phyloP scores from a whole-genome alignment of 2,888 invertebrate genomes.

The Alitta virens region DNA sequence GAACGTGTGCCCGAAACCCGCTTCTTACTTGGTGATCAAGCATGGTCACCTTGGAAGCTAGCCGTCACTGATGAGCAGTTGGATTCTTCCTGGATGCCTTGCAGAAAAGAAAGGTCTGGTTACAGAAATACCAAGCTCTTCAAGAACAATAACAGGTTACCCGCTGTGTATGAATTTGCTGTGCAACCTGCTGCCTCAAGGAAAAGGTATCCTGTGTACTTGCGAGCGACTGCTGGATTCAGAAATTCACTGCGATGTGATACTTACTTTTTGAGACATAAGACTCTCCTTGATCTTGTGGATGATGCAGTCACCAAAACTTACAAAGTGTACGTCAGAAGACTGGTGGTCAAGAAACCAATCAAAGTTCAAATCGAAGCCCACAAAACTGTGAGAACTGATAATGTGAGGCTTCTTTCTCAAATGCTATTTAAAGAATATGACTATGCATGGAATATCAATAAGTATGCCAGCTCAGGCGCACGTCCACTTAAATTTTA shows the following conservation, averaged over 20 bases:
- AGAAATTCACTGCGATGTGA: not conserved
- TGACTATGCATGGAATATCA: slow-evolving; percentile 1
- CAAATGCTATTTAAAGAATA: not conserved
- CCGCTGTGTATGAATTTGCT: not conserved
- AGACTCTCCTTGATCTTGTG: not conserved
- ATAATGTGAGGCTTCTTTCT: not conserved
- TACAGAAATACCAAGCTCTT: not conserved
- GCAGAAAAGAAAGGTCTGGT: not conserved
- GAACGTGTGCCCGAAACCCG: not conserved
- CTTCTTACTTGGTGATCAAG: not conserved
- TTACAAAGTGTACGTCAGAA: not conserved
- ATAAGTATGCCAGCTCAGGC: not conserved
- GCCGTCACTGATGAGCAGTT: not conserved
- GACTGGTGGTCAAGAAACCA: not conserved
- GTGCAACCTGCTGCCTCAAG: not conserved
- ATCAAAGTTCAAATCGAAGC: not conserved
- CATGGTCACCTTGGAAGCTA: not conserved
- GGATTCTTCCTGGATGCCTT: not conserved
- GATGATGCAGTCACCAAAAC: not conserved
- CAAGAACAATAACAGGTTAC: not conserved
- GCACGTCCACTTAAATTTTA: too few relatives aligned
- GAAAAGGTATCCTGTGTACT: not conserved
- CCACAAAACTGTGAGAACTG: not conserved
- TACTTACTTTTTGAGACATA: not conserved
- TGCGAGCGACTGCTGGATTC: not conserved